Conservation (phyloP, 2,888 invertebrate genomes). For the Eupithecia abbreviata region DNA sequence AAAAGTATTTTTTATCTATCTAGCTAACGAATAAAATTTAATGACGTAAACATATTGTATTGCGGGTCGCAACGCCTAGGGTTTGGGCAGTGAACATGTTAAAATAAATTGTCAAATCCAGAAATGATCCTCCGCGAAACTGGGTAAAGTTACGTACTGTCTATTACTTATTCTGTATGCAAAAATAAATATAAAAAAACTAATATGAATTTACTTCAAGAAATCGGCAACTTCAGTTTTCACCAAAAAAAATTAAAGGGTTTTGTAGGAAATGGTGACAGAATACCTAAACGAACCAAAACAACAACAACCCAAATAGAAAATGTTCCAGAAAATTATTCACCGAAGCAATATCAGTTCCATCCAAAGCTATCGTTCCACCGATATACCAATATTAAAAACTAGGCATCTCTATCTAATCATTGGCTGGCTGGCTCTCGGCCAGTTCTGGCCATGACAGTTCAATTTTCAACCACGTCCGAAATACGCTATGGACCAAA, state of each 20-base stretch:
- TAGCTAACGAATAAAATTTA: too few species aligned
- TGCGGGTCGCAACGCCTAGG: too few species aligned
- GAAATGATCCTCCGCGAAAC: too few species aligned
- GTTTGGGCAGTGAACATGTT: too few species aligned
- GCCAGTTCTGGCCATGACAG: conserved; percentile 63
- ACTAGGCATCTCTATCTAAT: conserved; percentile 50
- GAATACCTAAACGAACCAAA: background rate
- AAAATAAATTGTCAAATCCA: too few species aligned
- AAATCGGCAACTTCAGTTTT: background rate
- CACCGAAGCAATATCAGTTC: conserved; percentile 3
- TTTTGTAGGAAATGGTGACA: background rate
- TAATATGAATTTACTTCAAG: background rate
- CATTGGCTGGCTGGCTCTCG: conserved; percentile 53
- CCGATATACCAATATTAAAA: conserved; percentile 12
- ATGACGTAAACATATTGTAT: too few species aligned
- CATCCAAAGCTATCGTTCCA: background rate
- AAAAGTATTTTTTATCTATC: too few species aligned
- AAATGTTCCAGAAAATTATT: background rate
- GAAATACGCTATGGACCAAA: conserved; percentile 35
- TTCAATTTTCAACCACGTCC: conserved; percentile 55
- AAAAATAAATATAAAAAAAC: too few species aligned
- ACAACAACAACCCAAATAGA: background rate
- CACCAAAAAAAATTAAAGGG: background rate
- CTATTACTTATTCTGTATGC: too few species aligned
- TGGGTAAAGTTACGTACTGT: too few species aligned